These are phyloP conservation scores for Sisyra nigra DNA, from an alignment of 2,888 invertebrate genomes.

Conservation along the genomic window DNA sequence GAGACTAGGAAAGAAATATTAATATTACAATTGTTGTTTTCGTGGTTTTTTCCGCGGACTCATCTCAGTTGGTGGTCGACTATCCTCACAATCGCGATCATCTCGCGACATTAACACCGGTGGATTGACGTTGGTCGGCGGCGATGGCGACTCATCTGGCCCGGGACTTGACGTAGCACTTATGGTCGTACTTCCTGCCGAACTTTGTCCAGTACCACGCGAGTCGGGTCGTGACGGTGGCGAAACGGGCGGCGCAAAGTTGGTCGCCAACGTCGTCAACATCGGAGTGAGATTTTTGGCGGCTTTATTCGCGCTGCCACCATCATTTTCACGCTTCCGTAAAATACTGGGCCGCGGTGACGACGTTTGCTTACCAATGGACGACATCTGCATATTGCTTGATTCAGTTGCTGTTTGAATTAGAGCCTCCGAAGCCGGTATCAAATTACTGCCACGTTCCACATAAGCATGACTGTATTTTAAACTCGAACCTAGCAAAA, in stretches of 20 bases:
- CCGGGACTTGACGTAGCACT: slow-evolving; percentile 76
- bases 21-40: slow-evolving; percentile 69
- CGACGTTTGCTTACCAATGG: slow-evolving; percentile 18
- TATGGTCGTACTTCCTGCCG: slow-evolving; percentile 66
- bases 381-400: slow-evolving; percentile 7
- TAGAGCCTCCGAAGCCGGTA: slow-evolving; percentile 4
- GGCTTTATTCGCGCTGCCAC: slow-evolving; percentile 44
- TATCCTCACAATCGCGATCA: slow-evolving; percentile 23
- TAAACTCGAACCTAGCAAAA: no score
- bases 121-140: slow-evolving; percentile 17
- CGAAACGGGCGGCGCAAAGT: slow-evolving; percentile 20
- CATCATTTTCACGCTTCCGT: slow-evolving; percentile 73
- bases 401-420: neutral
- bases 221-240: slow-evolving; percentile 27
- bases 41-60: slow-evolving; percentile 83
- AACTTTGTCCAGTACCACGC: slow-evolving; percentile 26
- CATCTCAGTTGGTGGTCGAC: slow-evolving; percentile 39
- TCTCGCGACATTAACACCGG: slow-evolving; percentile 16
- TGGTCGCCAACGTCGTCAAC: slow-evolving; percentile 20
- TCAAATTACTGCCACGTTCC: slow-evolving; percentile 21
- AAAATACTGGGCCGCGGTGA: slow-evolving; percentile 71
- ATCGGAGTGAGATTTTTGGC: slow-evolving; percentile 40
- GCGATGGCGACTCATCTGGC: slow-evolving; percentile 32
- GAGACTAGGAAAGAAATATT: slow-evolving; percentile 5
- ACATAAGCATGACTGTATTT: slow-evolving; percentile 24